Conservation (phyloP, 2,888 invertebrate species). For the Zygothrica quintamaculata region DNA sequence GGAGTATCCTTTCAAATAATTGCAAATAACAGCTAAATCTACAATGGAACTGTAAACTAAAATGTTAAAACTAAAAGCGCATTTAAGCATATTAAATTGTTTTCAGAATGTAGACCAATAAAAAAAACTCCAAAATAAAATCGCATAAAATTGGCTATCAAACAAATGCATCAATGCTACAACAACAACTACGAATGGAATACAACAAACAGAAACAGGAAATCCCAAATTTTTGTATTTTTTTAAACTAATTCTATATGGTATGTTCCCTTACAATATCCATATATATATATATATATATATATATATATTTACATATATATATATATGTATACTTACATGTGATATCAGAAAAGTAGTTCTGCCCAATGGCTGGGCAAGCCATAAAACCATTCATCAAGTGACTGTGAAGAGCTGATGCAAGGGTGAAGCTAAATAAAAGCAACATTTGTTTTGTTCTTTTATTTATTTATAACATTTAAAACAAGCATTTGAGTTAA, state of each 20-base stretch:
- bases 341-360: conserved; percentile 1
- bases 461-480: conserved; percentile 68
- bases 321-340: neutral
- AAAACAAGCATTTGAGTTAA: conserved; percentile 58
- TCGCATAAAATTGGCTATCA: conserved; percentile 6
- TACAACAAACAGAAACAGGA: no score
- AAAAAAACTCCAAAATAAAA: conserved; percentile 3
- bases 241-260: no score
- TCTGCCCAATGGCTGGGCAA: conserved; percentile 45
- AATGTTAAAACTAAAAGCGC: conserved; percentile 38
- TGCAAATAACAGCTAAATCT: conserved; percentile 17
- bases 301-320: neutral
- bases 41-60: conserved; percentile 11
- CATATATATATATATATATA: conserved; percentile 1
- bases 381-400: conserved; percentile 52
- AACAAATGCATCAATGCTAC: no score
- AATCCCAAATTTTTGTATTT: no score
- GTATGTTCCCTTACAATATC: no score
- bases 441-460: conserved; percentile 43
- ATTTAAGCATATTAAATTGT: conserved; percentile 51
- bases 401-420: neutral
- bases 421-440: conserved; percentile 30
- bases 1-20: conserved; percentile 15
- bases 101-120: no score
- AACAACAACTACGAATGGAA: no score